phyloP scores from a whole-genome alignment of 2,888 invertebrate species.

The Sipha maydis region DNA sequence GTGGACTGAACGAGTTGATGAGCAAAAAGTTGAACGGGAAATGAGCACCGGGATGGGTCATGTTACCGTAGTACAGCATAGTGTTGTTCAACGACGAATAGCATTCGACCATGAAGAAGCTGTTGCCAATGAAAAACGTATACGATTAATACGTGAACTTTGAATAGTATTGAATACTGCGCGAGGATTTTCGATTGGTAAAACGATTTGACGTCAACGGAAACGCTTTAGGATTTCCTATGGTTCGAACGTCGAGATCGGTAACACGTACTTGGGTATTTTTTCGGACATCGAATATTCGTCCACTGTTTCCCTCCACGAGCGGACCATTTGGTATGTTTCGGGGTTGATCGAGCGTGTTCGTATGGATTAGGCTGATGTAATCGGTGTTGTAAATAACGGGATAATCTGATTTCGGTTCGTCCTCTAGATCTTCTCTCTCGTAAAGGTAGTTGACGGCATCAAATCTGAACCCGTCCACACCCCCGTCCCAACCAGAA shows the following conservation, averaged over 20 bases:
- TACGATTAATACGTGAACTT: too few relatives aligned
- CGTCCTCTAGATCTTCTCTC: conserved; percentile 71
- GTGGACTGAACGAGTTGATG: conserved; percentile 72
- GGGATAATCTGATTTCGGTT: conserved; percentile 68
- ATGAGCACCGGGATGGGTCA: conserved; percentile 74
- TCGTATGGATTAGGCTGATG: conserved; percentile 73
- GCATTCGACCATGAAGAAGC: conserved; percentile 81
- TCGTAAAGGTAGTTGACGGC: conserved; percentile 78
- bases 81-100: conserved; percentile 73
- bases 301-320: conserved; percentile 72
- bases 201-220: too few relatives aligned
- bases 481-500: conserved; percentile 83
- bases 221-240: too few relatives aligned
- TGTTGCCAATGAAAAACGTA: conserved; percentile 49
- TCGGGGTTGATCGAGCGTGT: conserved; percentile 75
- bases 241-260: too few relatives aligned
- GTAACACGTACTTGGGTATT: neutral
- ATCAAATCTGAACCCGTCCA: conserved; percentile 85
- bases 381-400: conserved; percentile 70
- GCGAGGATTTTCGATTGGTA: too few relatives aligned
- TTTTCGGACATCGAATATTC: conserved; percentile 13
- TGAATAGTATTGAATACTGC: too few relatives aligned
- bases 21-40: conserved; percentile 84
- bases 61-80: conserved; percentile 75
- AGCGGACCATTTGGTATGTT: conserved; percentile 71